Conservation (phyloP, 2,888 invertebrate genomes). For the Eristalis pertinax region DNA sequence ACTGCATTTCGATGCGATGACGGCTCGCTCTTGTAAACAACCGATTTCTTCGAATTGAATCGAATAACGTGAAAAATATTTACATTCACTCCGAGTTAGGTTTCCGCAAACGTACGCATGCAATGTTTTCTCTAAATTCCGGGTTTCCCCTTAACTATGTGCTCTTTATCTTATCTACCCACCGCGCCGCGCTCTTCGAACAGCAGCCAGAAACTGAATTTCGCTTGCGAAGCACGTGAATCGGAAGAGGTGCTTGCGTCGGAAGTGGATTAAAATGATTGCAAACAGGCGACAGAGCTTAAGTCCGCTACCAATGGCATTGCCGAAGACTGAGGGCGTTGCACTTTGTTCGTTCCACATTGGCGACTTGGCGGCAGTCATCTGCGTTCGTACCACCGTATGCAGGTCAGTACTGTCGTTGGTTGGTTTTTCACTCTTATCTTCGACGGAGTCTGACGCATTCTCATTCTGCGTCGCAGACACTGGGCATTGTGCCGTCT, state of each 20-base stretch:
- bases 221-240: neutral
- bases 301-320: neutral
- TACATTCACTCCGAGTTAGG: neutral
- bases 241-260: neutral
- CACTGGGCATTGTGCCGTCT: neutral
- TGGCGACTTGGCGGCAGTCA: neutral
- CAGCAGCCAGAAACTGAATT: neutral
- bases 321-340: neutral
- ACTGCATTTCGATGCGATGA: neutral
- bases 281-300: neutral
- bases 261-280: neutral
- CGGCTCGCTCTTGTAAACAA: too few relatives aligned
- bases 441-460: neutral
- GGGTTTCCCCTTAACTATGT: slow-evolving; percentile 16
- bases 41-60: neutral
- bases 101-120: neutral
- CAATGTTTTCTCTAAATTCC: neutral
- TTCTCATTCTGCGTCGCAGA: neutral
- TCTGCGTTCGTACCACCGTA: neutral
- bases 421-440: neutral
- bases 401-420: neutral
- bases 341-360: neutral
- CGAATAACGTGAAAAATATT: neutral
- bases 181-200: neutral
- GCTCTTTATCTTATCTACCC: slow-evolving; percentile 38